Evolutionary conservation across 1,140 invertebrate genomes (phyloP).

Genomic region (Acromyrmex heyeri): DNA sequence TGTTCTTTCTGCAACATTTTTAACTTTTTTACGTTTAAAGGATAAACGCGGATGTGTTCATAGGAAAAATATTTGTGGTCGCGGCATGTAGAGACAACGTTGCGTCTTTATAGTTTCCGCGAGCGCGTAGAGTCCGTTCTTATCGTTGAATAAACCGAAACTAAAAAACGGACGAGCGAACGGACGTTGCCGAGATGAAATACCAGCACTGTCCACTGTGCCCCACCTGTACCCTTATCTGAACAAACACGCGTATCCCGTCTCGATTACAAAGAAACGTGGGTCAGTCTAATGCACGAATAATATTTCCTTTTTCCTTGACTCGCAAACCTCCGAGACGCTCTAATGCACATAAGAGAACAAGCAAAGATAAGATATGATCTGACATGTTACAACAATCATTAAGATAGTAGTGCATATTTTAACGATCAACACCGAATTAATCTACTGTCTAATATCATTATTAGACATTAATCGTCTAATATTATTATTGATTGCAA

Average conservation of each 20-base stretch:
- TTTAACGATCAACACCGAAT: constrained; percentile 31
- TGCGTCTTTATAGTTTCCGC: constrained; percentile 57
- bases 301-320: constrained; percentile 71
- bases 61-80: constrained; percentile 60
- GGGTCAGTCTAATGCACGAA: constrained; percentile 71
- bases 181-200: constrained; percentile 81
- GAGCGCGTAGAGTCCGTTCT: constrained; percentile 62
- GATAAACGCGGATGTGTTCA: constrained; percentile 55
- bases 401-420: constrained; percentile 51
- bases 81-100: not conserved
- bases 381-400: constrained; percentile 43
- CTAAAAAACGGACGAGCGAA: constrained; percentile 72
- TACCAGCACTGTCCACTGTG: constrained; percentile 84
- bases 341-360: constrained; percentile 43
- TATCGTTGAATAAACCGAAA: constrained; percentile 79
- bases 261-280: constrained; percentile 76
- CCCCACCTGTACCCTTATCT: constrained; percentile 84
- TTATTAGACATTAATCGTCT: not conserved
- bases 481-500: not conserved
- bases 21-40: not conserved
- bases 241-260: constrained; percentile 83
- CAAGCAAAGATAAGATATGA: constrained; percentile 56
- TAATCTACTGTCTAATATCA: not conserved
- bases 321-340: constrained; percentile 41
- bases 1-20: not conserved